Evolutionary conservation across 2,797 vertebrate genomes (phyloP), one percentile per base, ranked within the genome.

Genomic region (Rhodeus uyekii): DNA sequence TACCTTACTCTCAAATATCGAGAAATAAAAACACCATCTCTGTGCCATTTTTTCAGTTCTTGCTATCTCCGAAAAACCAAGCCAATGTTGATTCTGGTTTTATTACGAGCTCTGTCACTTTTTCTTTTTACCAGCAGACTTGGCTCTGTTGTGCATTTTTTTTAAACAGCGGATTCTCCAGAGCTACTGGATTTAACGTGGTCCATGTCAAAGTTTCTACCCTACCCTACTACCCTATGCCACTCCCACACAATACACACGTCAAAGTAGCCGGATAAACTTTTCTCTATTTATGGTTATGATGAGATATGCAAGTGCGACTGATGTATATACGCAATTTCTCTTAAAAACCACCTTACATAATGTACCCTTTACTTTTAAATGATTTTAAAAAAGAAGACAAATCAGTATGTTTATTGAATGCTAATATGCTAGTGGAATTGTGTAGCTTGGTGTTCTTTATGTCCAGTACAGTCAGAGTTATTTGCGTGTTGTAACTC

Each of bases 111-210:
- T 24, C 53, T 58, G n/a, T 58, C n/a, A 1, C 9, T 1, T 53
- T 53, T 3, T 53, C 4, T 24, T 58, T 13, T 24, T 27, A 10
- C 24, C n/a, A 5, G 53, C n/a, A 55, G 53, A 24, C 4, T n/a
- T 4, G 24, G 9, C 50, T n/a, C 22, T n/a, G 50, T 53, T 53
- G 3, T 0, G 8, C 0, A 3, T n/a, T 3, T 12, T n/a, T 24
- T 24, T 22, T 1, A 5, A 58, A 58, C 12, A 1, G n/a, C 2
- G 2, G n/a, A 27, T 58, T 24, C 10, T 24, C n/a, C 22, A 3
- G 48, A 50, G 19, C 7, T 53, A 22, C 48, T 8, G n/a, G 19
- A n/a, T 53, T 53, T 22, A 50, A 8, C 8, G 14, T 50, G 48
- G 7, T 24, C 10, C n/a, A 13, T 55, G 10, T 24, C 4, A 24